These are phyloP conservation scores for Epizoanthus ramosus DNA, from an alignment of 92 coral and sea anemone species.

Conservation along the genomic window DNA sequence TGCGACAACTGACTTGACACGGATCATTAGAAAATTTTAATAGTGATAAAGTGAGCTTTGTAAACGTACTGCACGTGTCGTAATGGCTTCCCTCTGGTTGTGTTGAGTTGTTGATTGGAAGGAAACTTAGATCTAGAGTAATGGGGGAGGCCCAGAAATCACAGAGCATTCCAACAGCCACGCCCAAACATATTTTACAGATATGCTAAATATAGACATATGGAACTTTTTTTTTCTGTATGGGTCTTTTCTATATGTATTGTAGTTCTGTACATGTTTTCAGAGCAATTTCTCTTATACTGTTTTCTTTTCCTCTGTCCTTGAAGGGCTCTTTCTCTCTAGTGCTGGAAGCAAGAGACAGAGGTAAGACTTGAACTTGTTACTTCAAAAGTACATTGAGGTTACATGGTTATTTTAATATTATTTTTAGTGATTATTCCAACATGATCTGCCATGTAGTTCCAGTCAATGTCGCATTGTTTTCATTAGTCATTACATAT, in stretches of 20 bases:
- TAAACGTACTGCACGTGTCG: constrained; percentile 35
- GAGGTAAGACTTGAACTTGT: not conserved
- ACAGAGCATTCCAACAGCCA: not conserved
- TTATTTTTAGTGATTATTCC: not conserved
- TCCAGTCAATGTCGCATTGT: not conserved
- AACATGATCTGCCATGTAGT: not conserved
- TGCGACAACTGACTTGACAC: not conserved
- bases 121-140: not conserved
- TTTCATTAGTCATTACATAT: no score
- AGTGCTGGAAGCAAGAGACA: constrained; percentile 34
- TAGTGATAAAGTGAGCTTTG: constrained; percentile 16
- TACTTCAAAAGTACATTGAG: no score
- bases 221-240: no score
- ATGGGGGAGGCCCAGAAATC: not conserved
- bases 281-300: not conserved
- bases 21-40: not conserved
- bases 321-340: constrained; percentile 36
- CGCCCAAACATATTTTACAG: not conserved
- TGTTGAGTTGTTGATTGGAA: constrained; percentile 30
- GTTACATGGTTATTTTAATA: no score
- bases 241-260: not conserved
- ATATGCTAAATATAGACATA: not conserved
- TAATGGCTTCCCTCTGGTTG: not conserved
- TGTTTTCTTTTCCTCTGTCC: not conserved
- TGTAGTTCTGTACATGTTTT: not conserved